Evolutionary conservation across 2,888 invertebrate species (phyloP).

Genomic region (Cerastis leucographa): DNA sequence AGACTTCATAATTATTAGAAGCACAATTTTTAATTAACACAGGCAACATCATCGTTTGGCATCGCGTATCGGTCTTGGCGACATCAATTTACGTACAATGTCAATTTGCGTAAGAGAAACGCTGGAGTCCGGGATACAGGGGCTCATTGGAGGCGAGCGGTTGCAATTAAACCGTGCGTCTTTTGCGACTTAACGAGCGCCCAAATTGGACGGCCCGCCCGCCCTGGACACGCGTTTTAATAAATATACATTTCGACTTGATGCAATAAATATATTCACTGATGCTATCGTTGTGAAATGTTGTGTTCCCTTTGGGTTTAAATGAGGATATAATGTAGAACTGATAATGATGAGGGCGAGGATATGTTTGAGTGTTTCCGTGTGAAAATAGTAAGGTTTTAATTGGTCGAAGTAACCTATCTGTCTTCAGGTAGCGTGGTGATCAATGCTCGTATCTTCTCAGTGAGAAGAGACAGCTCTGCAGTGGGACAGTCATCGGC

Average conservation of each 20-base stretch:
- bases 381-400: constrained; percentile 19
- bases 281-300: constrained; percentile 71
- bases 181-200: constrained; percentile 89
- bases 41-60: constrained; percentile 72
- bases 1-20: constrained; percentile 60
- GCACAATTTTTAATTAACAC: constrained; percentile 60
- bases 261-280: constrained; percentile 76
- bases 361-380: constrained; percentile 20
- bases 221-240: constrained; percentile 84
- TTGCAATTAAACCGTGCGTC: constrained; percentile 89
- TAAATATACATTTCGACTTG: constrained; percentile 78
- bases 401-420: constrained; percentile 5
- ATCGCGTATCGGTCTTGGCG: constrained; percentile 77
- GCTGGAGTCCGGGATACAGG: constrained; percentile 82
- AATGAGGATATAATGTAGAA: constrained; percentile 62
- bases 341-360: constrained; percentile 57
- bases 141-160: constrained; percentile 89
- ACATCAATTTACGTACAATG: constrained; percentile 88
- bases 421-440: not conserved
- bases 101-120: constrained; percentile 86
- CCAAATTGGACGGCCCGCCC: constrained; percentile 86
- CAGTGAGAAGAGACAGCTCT: not conserved
- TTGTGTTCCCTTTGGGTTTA: constrained; percentile 63
- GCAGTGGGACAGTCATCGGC: not conserved
- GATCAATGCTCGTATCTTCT: not conserved